Base-by-base conservation (phyloP, 2,113 vertebrate genomes). In the Leuciscus idus region DNA sequence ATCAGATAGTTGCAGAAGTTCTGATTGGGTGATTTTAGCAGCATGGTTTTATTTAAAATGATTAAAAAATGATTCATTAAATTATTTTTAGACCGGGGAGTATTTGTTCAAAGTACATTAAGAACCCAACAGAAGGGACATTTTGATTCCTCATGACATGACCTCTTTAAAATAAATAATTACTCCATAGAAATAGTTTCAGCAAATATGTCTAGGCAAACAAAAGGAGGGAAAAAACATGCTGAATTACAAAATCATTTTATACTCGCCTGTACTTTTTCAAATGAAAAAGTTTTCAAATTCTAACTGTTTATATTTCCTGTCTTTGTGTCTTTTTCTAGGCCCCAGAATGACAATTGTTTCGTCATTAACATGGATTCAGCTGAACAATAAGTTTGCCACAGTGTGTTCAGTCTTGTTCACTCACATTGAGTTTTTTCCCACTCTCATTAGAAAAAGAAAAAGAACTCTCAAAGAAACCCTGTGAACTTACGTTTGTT, bases 281-380 rank as follows among this genome's bases (percentile, higher is more conserved):
- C 33, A 79, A 61, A n/a, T 79, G 33, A 39, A 61, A 36, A 26
- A 8, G 21, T 74, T n/a, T 39, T 79, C 28, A 4, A n/a, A 48
- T 26, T 48, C 43, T 0, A 26, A 48, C 72, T 75, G 55, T 80
- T 80, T 61, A 80, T 80, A n/a, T 61, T 43, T 80, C 33, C 55
- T 39, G 33, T 80, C 55, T 80, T 43, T 80, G 77, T 79, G 77
- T 57, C 52, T 33, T 80, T 64, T 64, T 48, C 23, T 55, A 77
- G 28, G 48, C 75, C 4, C 15, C 48, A 64, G 10, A 81, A 30
- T 66, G 39, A 81, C 59, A 81, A 64, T 81, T 81, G 79, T n/a
- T 62, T 17, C 9, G 4, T 43, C 2, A 26, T 66, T 48, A 28
- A 66, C 79, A 81, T 64, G 62, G 43, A 50, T 52, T 68, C 26